A percentile compares a stretch with the other conserved stretches of the same genome.
Evolutionary conservation across 2,797 vertebrate species (phyloP).

Genomic region (Lateolabrax maculatus): DNA sequence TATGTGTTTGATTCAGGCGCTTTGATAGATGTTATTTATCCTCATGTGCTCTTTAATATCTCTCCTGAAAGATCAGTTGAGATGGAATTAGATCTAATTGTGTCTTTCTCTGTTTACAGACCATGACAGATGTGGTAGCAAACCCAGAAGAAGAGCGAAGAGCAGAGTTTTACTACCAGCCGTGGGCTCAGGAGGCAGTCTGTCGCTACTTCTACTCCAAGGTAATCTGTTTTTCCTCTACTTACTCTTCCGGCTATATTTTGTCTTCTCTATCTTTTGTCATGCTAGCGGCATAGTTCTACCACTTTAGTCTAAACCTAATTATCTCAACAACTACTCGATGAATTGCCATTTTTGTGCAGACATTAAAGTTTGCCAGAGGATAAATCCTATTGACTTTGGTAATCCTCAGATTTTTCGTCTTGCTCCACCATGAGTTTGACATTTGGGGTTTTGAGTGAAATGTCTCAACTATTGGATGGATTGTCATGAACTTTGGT

Average conservation of each 20-base stretch:
- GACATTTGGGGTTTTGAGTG: background rate
- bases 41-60: background rate
- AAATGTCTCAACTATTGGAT: background rate
- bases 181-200: slow-evolving; percentile 98
- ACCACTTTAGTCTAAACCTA: background rate
- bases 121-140: slow-evolving; percentile 98
- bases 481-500: background rate
- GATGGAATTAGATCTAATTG: slow-evolving; percentile 7
- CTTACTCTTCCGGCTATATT: background rate
- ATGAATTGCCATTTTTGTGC: background rate
- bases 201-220: slow-evolving; percentile 99
- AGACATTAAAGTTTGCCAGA: background rate
- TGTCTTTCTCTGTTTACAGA: slow-evolving; percentile 80
- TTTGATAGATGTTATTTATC: background rate
- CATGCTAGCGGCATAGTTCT: accelerated
- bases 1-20: background rate
- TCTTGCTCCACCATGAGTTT: background rate
- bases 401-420: background rate
- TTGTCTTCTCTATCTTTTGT: background rate
- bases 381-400: background rate
- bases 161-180: slow-evolving; percentile 99
- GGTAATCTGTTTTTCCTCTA: slow-evolving; percentile 76
- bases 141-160: slow-evolving; percentile 98
- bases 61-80: background rate
- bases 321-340: background rate